phyloP scores from a whole-genome alignment of 2,888 invertebrate species.

The Panzeria rudis region DNA sequence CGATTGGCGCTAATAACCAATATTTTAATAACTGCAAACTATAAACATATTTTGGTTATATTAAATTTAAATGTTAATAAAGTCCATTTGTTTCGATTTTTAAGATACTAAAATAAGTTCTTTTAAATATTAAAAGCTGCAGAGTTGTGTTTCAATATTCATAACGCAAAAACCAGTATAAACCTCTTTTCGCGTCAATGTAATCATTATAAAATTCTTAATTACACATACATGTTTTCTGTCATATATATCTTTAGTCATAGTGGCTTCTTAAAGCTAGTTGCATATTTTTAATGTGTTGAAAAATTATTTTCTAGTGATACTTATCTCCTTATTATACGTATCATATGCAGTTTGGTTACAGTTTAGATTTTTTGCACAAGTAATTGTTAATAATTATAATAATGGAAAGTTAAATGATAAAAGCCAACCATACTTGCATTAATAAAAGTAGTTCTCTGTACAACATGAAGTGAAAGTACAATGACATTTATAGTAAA shows the following conservation, averaged over 20 bases:
- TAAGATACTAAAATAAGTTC: too few species aligned
- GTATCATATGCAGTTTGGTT: slow-evolving; percentile 8
- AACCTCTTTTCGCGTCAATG: slow-evolving; percentile 1
- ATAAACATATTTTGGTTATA: too few species aligned
- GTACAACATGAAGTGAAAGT: slow-evolving; percentile 64
- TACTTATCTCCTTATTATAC: slow-evolving; percentile 33
- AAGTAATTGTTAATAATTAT: slow-evolving; percentile 69
- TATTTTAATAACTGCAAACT: too few species aligned
- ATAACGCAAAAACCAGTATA: not conserved
- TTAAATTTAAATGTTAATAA: too few species aligned
- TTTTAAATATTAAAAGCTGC: not conserved
- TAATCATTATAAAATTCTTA: slow-evolving; percentile 14
- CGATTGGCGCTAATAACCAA: too few species aligned
- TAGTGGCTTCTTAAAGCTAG: slow-evolving; percentile 43
- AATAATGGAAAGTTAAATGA: slow-evolving; percentile 72
- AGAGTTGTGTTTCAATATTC: not conserved
- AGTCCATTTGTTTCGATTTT: too few species aligned
- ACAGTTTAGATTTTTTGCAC: slow-evolving; percentile 33
- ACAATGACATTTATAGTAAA: slow-evolving; percentile 65
- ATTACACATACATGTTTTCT: not conserved
- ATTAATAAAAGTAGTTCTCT: slow-evolving; percentile 54
- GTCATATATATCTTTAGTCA: not conserved
- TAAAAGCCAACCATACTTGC: slow-evolving; percentile 59
- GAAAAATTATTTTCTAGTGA: slow-evolving; percentile 27
- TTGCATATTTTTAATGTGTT: slow-evolving; percentile 22